Percentiles rank a stretch among this genome's conserved stretches.
Conservation (phyloP, 1,140 invertebrate genomes). For the Ptiloglossa arizonensis region DNA sequence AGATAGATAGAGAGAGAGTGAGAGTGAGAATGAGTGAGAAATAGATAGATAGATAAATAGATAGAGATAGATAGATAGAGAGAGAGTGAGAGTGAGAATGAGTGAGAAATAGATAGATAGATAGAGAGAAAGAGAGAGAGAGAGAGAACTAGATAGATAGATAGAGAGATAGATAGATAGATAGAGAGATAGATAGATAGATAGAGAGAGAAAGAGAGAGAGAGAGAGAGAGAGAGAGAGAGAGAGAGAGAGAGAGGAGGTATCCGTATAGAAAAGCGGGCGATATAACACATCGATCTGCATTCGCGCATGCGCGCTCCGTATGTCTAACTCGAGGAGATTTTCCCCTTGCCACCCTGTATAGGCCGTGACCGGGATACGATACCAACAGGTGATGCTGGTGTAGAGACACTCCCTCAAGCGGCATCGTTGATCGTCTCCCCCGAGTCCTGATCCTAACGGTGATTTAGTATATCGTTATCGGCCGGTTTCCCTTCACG, state of each 20-base stretch:
- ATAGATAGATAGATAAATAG: too few species aligned
- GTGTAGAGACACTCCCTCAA: slow-evolving; percentile 72
- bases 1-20: too few species aligned
- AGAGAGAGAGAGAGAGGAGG: too few species aligned
- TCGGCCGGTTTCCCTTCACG: neutral
- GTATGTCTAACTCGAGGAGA: slow-evolving; percentile 36
- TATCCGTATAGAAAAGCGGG: slow-evolving; percentile 47
- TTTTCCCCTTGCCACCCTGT: slow-evolving; percentile 55
- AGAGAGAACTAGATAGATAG: too few species aligned
- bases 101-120: too few species aligned
- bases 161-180: slow-evolving; percentile 6
- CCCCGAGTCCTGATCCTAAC: slow-evolving; percentile 48
- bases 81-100: too few species aligned
- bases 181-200: neutral
- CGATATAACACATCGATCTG: slow-evolving; percentile 76
- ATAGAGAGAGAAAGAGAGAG: neutral
- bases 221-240: neutral
- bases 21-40: too few species aligned
- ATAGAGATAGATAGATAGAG: too few species aligned
- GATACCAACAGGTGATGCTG: slow-evolving; percentile 78
- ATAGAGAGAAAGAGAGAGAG: neutral
- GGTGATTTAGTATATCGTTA: slow-evolving; percentile 55
- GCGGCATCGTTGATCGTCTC: slow-evolving; percentile 59
- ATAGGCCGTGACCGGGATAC: slow-evolving; percentile 66
- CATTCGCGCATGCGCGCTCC: slow-evolving; percentile 64